phyloP scores from a whole-genome alignment of 1,140 invertebrate genomes.

The Limonius californicus region DNA sequence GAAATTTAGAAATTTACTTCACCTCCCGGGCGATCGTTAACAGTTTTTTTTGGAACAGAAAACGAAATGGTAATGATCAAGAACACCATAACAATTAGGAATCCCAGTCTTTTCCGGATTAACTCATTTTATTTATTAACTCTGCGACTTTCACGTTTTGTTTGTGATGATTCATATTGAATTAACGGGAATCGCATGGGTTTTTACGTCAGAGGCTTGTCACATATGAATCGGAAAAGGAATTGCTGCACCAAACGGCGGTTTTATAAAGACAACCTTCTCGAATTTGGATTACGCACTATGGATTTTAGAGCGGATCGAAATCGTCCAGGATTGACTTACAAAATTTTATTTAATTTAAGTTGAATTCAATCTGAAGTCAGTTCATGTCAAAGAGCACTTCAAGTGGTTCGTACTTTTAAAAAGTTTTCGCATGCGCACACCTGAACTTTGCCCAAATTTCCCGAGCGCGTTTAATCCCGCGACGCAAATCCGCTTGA shows the following conservation, averaged over 20 bases:
- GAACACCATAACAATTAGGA: not conserved
- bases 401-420: too few species aligned
- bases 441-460: not conserved
- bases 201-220: constrained; percentile 6
- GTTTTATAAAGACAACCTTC: not conserved
- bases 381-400: too few species aligned
- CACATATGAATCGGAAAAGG: not conserved
- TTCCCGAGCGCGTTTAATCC: not conserved
- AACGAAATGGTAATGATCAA: too few species aligned
- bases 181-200: constrained; percentile 13
- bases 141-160: constrained; percentile 7
- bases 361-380: too few species aligned
- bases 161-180: constrained; percentile 9
- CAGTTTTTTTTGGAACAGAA: too few species aligned
- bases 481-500: not conserved
- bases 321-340: too few species aligned
- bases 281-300: too few species aligned
- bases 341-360: too few species aligned
- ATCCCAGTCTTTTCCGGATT: constrained; percentile 4
- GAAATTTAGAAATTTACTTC: too few species aligned
- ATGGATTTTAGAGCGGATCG: not conserved
- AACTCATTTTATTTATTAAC: constrained; percentile 6
- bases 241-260: not conserved
- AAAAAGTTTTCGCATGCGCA: constrained; percentile 13
- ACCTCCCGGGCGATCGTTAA: too few species aligned